Conservation (phyloP, 2,113 vertebrate species). For the Toxotes jaculatrix region DNA sequence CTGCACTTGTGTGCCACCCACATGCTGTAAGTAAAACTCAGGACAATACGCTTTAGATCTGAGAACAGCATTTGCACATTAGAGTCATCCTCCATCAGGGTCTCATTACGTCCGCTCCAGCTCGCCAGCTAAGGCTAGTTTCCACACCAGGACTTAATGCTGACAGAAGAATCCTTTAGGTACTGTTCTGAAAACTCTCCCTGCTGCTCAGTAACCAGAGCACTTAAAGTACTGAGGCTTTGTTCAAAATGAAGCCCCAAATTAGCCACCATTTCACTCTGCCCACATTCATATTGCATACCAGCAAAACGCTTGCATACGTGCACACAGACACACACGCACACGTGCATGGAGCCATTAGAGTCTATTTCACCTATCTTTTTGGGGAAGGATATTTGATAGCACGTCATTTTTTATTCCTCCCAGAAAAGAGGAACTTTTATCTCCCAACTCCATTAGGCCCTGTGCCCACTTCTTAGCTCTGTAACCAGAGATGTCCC, state of each 20-base stretch:
- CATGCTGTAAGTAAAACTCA: conserved; percentile 29
- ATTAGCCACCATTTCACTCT: conserved; percentile 41
- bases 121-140: conserved; percentile 26
- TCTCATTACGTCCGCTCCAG: conserved; percentile 58
- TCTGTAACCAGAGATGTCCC: conserved; percentile 50
- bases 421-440: conserved; percentile 49
- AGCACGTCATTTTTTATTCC: conserved; percentile 39
- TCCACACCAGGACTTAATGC: conserved; percentile 42
- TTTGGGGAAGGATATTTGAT: conserved; percentile 49
- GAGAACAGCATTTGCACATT: conserved; percentile 69
- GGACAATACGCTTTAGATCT: conserved; percentile 53
- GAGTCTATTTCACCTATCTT: conserved; percentile 40
- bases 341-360: conserved; percentile 18
- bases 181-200: conserved; percentile 12
- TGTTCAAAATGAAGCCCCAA: conserved; percentile 57
- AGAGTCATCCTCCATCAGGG: conserved; percentile 71
- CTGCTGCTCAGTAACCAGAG: conserved; percentile 33
- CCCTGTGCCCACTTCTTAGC: conserved; percentile 42
- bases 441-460: conserved; percentile 65
- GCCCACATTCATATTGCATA: conserved; percentile 34
- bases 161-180: conserved; percentile 44
- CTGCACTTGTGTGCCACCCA: conserved; percentile 31
- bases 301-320: conserved; percentile 6
- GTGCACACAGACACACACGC: background rate
- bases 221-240: conserved; percentile 45